Percentiles rank a stretch among this genome's conserved stretches.
Evolutionary conservation across 2,797 vertebrate genomes (phyloP).

Genomic region (Peromyscus melanophrys): DNA sequence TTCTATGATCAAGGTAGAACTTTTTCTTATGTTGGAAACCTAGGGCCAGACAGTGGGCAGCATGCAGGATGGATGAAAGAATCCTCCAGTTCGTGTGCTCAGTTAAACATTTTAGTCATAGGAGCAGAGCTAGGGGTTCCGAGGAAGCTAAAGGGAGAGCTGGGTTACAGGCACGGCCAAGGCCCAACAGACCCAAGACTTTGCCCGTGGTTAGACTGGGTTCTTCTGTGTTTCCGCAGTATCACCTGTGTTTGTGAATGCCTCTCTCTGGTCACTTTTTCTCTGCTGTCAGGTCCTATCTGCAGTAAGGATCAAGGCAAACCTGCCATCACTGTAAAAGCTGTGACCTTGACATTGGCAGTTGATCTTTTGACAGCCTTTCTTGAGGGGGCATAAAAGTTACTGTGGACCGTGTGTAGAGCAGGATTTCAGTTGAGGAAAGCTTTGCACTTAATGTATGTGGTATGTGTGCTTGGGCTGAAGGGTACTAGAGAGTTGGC

Average conservation of each 20-base stretch:
- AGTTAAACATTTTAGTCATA: background rate
- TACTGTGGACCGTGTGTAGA: background rate
- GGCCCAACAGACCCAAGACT: background rate
- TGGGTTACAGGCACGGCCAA: no score
- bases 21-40: background rate
- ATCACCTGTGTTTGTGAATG: background rate
- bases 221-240: background rate
- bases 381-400: background rate
- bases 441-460: background rate
- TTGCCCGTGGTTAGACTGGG: background rate
- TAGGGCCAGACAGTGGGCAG: rapidly evolving
- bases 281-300: background rate
- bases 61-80: background rate
- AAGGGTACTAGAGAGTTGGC: background rate
- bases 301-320: background rate
- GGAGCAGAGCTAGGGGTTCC: background rate
- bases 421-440: background rate
- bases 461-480: background rate
- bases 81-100: no score
- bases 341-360: background rate
- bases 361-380: background rate
- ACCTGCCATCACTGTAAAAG: background rate
- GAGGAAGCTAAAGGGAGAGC: background rate
- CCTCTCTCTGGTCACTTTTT: background rate
- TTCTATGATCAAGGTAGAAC: slow-evolving; percentile 94